Evolutionary conservation across 1,140 invertebrate species (phyloP).

Genomic region (Oryctes rhinoceros): DNA sequence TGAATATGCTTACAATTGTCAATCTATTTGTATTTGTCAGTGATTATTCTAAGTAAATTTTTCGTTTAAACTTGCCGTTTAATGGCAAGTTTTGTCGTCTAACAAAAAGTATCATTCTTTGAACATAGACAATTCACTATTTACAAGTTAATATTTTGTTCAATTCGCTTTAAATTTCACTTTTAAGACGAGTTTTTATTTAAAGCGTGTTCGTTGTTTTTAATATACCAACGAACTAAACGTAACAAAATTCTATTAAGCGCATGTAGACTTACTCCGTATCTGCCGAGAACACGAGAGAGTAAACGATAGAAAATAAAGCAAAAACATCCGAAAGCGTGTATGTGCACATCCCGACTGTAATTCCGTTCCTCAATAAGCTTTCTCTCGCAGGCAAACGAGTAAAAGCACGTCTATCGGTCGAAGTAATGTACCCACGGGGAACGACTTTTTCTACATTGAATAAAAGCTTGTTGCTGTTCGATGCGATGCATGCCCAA

Average conservation of each 20-base stretch:
- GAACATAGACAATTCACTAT: too few species aligned
- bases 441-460: not conserved
- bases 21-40: too few species aligned
- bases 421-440: not conserved
- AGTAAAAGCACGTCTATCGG: conserved; percentile 2
- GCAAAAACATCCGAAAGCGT: not conserved
- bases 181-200: too few species aligned
- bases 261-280: not conserved
- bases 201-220: too few species aligned
- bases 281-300: not conserved
- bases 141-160: too few species aligned
- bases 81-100: too few species aligned
- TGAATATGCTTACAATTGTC: too few species aligned
- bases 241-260: not conserved
- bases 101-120: too few species aligned
- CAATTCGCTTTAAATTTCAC: too few species aligned
- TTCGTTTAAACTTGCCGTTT: too few species aligned
- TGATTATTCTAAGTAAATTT: too few species aligned
- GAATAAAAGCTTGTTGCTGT: not conserved
- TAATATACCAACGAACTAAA: too few species aligned
- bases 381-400: not conserved
- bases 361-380: not conserved
- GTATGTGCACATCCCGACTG: not conserved
- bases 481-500: conserved; percentile 12
- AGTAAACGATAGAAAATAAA: not conserved